phyloP scores from a whole-genome alignment of 1,140 invertebrate genomes.

The Heliconius eleuchia region DNA sequence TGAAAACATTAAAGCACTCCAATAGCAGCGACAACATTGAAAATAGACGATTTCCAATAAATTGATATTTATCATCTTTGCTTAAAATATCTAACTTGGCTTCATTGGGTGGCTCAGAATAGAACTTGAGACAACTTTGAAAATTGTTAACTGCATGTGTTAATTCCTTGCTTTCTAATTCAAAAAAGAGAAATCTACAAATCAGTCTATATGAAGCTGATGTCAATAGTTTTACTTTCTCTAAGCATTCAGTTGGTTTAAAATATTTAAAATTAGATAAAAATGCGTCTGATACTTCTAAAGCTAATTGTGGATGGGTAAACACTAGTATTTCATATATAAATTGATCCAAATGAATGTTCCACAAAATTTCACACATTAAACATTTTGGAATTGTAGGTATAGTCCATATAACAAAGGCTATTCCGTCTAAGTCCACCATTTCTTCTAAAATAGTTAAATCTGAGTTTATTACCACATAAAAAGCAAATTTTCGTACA shows the following conservation, averaged over 20 bases:
- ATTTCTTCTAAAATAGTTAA: slow-evolving; percentile 54
- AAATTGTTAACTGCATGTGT: slow-evolving; percentile 53
- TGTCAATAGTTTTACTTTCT: slow-evolving; percentile 52
- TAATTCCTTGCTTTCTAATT: slow-evolving; percentile 46
- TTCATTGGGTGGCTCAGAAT: slow-evolving; percentile 59
- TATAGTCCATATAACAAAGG: slow-evolving; percentile 61
- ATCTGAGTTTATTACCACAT: slow-evolving; percentile 65
- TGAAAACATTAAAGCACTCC: slow-evolving; percentile 54
- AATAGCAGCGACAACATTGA: slow-evolving; percentile 47
- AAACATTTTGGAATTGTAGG: slow-evolving; percentile 64
- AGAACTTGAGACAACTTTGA: slow-evolving; percentile 59
- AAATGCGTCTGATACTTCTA: slow-evolving; percentile 59
- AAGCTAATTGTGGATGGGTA: slow-evolving; percentile 50
- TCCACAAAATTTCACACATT: slow-evolving; percentile 70
- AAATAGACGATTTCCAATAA: slow-evolving; percentile 55
- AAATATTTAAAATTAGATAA: slow-evolving; percentile 64
- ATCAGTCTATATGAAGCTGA: slow-evolving; percentile 57
- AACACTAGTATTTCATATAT: slow-evolving; percentile 63
- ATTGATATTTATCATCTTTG: slow-evolving; percentile 62
- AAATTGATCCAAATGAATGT: slow-evolving; percentile 62
- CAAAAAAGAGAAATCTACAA: slow-evolving; percentile 57
- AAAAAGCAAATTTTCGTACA: slow-evolving; percentile 62
- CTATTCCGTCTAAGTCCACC: slow-evolving; percentile 57
- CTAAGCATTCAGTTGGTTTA: slow-evolving; percentile 52
- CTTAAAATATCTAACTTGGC: slow-evolving; percentile 50